Base-by-base conservation (phyloP, 2,797 vertebrate genomes). In the Adelosebastes latens region DNA sequence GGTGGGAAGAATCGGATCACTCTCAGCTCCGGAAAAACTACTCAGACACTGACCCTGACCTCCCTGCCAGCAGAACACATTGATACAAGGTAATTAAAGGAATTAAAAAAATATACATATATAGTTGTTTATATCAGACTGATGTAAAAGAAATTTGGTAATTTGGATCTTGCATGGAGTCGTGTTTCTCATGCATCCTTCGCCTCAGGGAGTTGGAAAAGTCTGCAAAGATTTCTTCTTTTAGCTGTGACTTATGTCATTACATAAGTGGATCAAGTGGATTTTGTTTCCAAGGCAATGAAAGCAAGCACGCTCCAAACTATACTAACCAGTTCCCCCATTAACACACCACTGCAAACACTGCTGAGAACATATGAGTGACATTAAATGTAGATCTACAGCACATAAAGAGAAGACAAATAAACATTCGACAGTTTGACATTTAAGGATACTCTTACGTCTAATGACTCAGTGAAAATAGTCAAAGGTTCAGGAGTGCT, bases 241-340 rank as follows among this genome's bases (percentile, higher is more conserved):
- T 82, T 62, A 64, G 55, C 67, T 2, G 29, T 65, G 79, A 89
- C 82, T 88, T 84, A 88, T 78, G 62, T 71, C 70, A 75, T 92
- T 80, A 82, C 78, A 84, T 79, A 77, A 90, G 13, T 85, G 86
- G 88, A 86, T 93, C 67, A 77, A 88, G 80, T 78, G 61, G 80
- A 81, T 87, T 89, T 89, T 69, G 86, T 89, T 87, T 82, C 81
- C 81, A 82, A 7, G 68, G 82, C 55, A 46, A 83, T 74, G 61
- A 34, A 65, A 59, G 74, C 75, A 84, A 77, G 71, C 71, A 62
- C 31, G 29, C 56, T 72, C 60, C 68, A 82, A 81, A 87, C 77
- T 73, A 62, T 49, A 73, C 36, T 16, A 85, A 79, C 53, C 34
- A 80, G 49, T 67, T 73, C 8, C 68, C 36, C 71, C 36, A 60